Conservation (phyloP, 2,888 invertebrate genomes). For the Harmothoe impar region DNA sequence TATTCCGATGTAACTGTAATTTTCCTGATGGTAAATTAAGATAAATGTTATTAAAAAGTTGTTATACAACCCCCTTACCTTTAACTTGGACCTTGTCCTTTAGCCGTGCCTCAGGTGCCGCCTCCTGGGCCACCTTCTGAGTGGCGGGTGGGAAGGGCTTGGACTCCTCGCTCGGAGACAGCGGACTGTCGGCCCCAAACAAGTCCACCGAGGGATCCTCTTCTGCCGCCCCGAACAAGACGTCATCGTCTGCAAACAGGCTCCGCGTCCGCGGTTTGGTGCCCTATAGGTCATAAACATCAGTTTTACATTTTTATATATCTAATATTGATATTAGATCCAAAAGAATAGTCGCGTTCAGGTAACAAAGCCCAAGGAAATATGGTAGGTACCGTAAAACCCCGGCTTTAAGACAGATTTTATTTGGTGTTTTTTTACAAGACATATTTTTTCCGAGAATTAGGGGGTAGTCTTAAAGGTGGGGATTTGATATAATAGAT, state of each 20-base stretch:
- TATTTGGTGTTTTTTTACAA: too few species aligned
- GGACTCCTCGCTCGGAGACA: slow-evolving; percentile 51
- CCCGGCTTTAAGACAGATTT: too few species aligned
- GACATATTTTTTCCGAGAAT: too few species aligned
- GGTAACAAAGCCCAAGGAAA: too few species aligned
- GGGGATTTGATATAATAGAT: too few species aligned
- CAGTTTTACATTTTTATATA: background rate
- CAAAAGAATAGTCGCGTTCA: too few species aligned
- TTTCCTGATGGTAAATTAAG: too few species aligned
- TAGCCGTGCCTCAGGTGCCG: background rate
- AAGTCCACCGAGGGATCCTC: slow-evolving; percentile 56
- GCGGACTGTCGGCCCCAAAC: slow-evolving; percentile 62
- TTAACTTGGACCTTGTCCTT: slow-evolving; percentile 45
- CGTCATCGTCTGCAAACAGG: slow-evolving; percentile 53
- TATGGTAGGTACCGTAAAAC: too few species aligned
- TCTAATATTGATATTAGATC: background rate
- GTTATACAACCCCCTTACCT: too few species aligned
- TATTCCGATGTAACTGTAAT: too few species aligned
- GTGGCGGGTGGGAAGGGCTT: slow-evolving; percentile 29
- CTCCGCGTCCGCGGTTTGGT: slow-evolving; percentile 48
- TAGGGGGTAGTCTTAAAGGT: too few species aligned
- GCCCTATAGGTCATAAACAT: background rate
- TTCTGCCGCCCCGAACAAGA: slow-evolving; percentile 30
- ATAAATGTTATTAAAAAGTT: too few species aligned
- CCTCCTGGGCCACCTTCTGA: background rate